These are phyloP conservation scores for Danionella dracula DNA, from an alignment of 2,797 vertebrate species.

Conservation along the genomic window DNA sequence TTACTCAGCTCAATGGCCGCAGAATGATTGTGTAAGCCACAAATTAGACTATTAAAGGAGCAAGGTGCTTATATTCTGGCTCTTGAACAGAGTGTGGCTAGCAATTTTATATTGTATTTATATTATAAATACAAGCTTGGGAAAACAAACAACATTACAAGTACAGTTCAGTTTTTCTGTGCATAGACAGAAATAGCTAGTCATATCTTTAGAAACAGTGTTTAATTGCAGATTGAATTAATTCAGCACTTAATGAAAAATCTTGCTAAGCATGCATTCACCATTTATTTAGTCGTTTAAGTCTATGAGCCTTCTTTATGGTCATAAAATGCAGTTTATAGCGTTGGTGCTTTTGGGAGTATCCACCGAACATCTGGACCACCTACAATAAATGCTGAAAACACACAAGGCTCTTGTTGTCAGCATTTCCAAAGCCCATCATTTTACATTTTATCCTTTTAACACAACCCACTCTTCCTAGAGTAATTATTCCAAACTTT, in stretches of 20 bases:
- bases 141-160: too few relatives aligned
- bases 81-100: too few relatives aligned
- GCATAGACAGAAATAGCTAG: too few relatives aligned
- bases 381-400: not conserved
- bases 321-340: not conserved
- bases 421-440: not conserved
- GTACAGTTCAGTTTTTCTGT: too few relatives aligned
- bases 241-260: not conserved
- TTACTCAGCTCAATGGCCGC: too few relatives aligned
- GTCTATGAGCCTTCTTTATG: not conserved
- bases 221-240: not conserved
- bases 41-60: too few relatives aligned
- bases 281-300: not conserved
- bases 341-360: not conserved
- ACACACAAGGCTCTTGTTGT: not conserved
- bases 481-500: not conserved
- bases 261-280: not conserved
- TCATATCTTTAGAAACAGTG: too few relatives aligned
- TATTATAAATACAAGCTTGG: too few relatives aligned
- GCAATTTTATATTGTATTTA: too few relatives aligned
- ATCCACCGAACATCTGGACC: constrained; percentile 1
- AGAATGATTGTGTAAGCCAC: too few relatives aligned
- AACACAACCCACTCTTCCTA: not conserved
- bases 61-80: too few relatives aligned
- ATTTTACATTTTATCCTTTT: not conserved